Evolutionary conservation across 2,888 invertebrate species (phyloP).

Genomic region (Autographa gamma): DNA sequence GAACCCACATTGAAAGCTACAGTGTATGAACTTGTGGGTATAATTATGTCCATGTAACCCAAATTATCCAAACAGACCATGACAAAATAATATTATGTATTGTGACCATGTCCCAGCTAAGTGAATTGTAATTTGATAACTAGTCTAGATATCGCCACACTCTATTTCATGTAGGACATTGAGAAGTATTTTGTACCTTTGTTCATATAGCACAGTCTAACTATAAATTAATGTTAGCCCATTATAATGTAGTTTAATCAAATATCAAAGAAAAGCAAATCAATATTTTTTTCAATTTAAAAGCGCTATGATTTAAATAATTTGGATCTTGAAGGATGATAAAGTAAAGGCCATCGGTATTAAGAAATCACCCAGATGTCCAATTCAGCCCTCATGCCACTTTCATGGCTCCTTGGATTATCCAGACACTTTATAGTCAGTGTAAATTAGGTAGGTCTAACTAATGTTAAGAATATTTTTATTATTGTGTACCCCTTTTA

Average conservation of each 20-base stretch:
- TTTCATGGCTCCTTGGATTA: no score
- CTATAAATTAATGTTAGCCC: neutral
- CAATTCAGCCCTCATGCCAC: no score
- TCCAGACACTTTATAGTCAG: no score
- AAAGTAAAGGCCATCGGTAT: no score
- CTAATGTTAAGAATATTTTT: no score
- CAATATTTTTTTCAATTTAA: no score
- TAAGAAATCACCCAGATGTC: no score
- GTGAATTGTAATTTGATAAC: conserved; percentile 42
- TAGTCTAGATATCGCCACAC: conserved; percentile 21
- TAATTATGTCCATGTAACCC: conserved; percentile 16
- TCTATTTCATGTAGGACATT: conserved; percentile 39
- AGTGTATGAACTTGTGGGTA: neutral
- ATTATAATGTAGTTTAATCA: neutral
- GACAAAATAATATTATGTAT: conserved; percentile 39
- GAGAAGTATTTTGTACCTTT: neutral
- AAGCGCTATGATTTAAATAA: no score
- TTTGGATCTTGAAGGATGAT: no score
- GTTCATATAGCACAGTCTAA: neutral
- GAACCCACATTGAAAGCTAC: neutral
- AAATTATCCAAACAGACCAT: conserved; percentile 36
- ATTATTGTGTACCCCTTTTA: no score
- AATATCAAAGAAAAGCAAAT: no score
- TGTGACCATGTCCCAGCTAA: conserved; percentile 27
- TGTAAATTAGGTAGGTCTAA: no score